These are phyloP conservation scores for Reticulitermes lucifugus DNA, from an alignment of 2,888 invertebrate species.

Conservation along the genomic window DNA sequence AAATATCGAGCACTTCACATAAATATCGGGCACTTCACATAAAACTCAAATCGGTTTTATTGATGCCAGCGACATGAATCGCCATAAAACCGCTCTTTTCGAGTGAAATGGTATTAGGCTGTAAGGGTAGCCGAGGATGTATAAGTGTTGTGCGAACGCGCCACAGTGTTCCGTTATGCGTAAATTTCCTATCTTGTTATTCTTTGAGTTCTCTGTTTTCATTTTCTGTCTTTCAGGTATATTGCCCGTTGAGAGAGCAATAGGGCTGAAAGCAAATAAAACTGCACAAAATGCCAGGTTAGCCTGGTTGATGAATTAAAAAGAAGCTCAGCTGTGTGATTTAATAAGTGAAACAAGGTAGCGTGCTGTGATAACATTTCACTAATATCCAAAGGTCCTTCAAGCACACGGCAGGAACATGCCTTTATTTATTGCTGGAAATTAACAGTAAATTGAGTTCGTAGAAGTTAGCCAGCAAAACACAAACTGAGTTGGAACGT, in stretches of 20 bases:
- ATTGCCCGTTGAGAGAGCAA: not conserved
- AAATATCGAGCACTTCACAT: no score
- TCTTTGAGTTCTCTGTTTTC: not conserved
- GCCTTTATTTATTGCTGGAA: slow-evolving; percentile 12
- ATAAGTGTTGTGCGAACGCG: no score
- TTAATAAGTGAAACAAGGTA: slow-evolving; percentile 3
- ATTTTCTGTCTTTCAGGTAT: not conserved
- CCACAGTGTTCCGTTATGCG: no score
- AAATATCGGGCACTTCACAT: no score
- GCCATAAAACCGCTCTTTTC: no score
- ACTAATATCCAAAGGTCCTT: not conserved
- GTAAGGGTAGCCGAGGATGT: no score
- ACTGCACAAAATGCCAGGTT: not conserved
- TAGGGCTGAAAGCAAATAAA: not conserved
- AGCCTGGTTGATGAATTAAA: slow-evolving; percentile 2
- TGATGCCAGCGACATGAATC: no score
- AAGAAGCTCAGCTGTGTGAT: slow-evolving; percentile 16
- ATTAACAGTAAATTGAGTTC: slow-evolving; percentile 40
- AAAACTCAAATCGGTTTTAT: no score
- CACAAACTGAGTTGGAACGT: not conserved
- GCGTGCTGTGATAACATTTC: not conserved
- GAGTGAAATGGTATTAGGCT: no score
- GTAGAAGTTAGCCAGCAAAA: slow-evolving; percentile 29
- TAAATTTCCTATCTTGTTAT: no score
- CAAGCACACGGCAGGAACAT: slow-evolving; percentile 5